phyloP scores from a whole-genome alignment of 2,888 invertebrate genomes.

The Calameuta filiformis region DNA sequence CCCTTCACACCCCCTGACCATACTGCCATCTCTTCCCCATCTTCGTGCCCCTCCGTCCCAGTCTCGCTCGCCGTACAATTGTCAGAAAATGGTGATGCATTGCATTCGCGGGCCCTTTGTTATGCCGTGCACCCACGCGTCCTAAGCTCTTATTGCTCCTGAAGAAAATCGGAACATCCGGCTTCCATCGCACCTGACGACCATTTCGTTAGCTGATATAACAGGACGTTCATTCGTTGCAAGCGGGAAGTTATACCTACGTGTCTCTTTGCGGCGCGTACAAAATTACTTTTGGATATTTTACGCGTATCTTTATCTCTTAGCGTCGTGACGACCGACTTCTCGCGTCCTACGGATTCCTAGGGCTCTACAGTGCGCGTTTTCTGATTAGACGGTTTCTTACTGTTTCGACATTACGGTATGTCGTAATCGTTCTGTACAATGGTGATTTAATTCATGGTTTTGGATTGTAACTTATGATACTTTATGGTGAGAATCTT shows the following conservation, averaged over 20 bases:
- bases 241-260: not conserved
- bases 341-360: not conserved
- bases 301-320: not conserved
- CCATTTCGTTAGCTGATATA: not conserved
- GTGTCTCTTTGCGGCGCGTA: not conserved
- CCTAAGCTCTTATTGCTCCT: constrained; percentile 4
- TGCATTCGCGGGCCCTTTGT: constrained; percentile 47
- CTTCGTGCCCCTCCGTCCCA: constrained; percentile 13
- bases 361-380: not conserved
- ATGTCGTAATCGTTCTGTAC: not conserved
- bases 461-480: not conserved
- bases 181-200: not conserved
- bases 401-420: not conserved
- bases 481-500: not conserved
- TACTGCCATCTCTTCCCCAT: constrained; percentile 9
- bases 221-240: not conserved
- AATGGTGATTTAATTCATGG: not conserved
- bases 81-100: constrained; percentile 57
- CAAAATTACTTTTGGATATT: not conserved
- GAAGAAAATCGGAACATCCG: not conserved
- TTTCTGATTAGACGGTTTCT: not conserved
- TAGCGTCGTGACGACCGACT: not conserved
- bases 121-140: constrained; percentile 43
- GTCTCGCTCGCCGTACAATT: constrained; percentile 29
- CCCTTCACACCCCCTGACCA: constrained; percentile 7